Evolutionary conservation across 1,140 invertebrate genomes (phyloP).

Genomic region (Cotesia vestalis): DNA sequence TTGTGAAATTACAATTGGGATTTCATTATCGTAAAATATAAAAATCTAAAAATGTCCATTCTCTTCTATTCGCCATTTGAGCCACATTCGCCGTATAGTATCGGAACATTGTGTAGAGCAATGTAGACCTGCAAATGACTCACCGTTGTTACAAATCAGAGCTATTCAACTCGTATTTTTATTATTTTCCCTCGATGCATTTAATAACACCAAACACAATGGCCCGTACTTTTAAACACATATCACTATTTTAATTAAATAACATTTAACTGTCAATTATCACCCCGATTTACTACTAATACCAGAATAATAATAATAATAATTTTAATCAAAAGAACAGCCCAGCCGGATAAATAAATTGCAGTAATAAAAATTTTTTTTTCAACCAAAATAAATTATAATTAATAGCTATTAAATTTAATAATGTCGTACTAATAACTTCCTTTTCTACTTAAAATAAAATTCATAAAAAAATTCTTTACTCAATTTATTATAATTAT

Average conservation of each 20-base stretch:
- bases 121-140: constrained; percentile 8
- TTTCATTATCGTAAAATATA: constrained; percentile 6
- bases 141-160: constrained; percentile 21
- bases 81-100: constrained; percentile 1
- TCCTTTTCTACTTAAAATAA: no score
- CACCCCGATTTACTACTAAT: neutral
- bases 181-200: neutral
- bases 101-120: neutral
- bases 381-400: no score
- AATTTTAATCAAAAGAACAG: no score
- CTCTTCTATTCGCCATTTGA: constrained; percentile 7
- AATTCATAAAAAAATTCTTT: no score
- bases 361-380: no score
- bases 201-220: neutral
- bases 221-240: neutral
- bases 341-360: no score
- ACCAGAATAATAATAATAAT: neutral
- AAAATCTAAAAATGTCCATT: constrained; percentile 29
- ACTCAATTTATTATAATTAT: no score
- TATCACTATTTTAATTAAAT: neutral
- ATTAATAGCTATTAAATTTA: no score
- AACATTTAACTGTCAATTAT: neutral
- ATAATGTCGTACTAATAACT: no score
- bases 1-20: neutral
- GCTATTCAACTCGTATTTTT: neutral